Evolutionary conservation across 2,113 vertebrate species (phyloP).

Genomic region (Chamaea fasciata): DNA sequence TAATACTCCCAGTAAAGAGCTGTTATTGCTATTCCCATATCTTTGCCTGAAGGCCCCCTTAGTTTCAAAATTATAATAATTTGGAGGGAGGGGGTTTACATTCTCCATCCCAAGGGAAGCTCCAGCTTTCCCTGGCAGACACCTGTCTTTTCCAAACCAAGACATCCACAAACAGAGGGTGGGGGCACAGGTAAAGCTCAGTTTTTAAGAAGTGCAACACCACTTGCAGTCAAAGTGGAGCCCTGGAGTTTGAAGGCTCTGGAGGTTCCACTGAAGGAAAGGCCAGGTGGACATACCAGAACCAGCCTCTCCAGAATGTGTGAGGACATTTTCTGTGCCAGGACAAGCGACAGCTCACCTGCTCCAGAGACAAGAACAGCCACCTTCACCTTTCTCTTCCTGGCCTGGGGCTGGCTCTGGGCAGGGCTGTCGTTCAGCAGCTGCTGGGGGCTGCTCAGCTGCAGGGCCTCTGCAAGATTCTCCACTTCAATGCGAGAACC

Average conservation of each 20-base stretch:
- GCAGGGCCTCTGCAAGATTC: constrained; percentile 57
- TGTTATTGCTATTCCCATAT: no score
- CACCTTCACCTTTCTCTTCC: constrained; percentile 71
- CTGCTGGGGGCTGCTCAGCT: constrained; percentile 25
- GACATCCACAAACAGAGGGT: not conserved
- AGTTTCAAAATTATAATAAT: no score
- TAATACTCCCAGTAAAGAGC: no score
- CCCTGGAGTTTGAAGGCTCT: not conserved
- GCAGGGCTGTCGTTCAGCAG: not conserved
- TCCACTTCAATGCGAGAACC: constrained; percentile 22
- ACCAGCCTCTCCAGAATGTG: not conserved
- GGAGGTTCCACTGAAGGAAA: not conserved
- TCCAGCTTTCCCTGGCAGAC: no score
- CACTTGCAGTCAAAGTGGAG: not conserved
- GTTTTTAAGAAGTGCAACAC: not conserved
- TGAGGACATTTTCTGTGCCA: not conserved
- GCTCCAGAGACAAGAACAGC: constrained; percentile 86
- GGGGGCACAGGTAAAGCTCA: not conserved
- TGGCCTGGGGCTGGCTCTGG: not conserved
- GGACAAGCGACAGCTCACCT: constrained; percentile 63
- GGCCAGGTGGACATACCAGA: not conserved
- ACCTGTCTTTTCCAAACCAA: no score
- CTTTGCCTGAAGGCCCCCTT: no score
- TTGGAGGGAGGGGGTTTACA: no score
- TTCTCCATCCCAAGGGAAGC: no score